A percentile compares a stretch with the other conserved stretches of the same genome.
phyloP scores from a whole-genome alignment of 2,113 vertebrate species.

The Halichoeres trimaculatus region DNA sequence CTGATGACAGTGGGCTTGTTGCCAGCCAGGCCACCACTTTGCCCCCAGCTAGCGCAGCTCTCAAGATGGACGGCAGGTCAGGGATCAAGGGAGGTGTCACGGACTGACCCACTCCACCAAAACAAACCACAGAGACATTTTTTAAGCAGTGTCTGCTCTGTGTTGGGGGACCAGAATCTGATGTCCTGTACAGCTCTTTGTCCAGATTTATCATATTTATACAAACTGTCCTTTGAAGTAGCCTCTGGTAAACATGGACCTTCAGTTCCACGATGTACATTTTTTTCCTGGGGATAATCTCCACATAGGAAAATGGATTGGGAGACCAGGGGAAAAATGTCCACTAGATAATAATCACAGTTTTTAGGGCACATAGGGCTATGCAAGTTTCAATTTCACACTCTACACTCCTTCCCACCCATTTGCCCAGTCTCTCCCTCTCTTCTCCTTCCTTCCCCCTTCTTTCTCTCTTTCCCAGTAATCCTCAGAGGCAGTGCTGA shows the following conservation, averaged over 20 bases:
- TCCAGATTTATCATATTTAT: conserved; percentile 19
- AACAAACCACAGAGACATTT: conserved; percentile 45
- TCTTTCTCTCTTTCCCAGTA: conserved; percentile 56
- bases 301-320: conserved; percentile 41
- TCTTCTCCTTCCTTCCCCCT: neutral
- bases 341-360: conserved; percentile 71
- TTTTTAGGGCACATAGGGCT: conserved; percentile 71
- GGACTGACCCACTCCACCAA: conserved; percentile 42
- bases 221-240: conserved; percentile 12
- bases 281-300: conserved; percentile 37
- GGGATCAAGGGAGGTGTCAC: conserved; percentile 52
- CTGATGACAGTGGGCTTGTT: conserved; percentile 63
- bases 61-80: conserved; percentile 55
- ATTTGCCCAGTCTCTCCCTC: conserved; percentile 33
- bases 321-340: conserved; percentile 13
- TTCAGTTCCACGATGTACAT: conserved; percentile 29
- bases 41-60: conserved; percentile 55
- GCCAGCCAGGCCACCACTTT: conserved; percentile 65
- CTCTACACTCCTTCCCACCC: conserved; percentile 55
- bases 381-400: conserved; percentile 78
- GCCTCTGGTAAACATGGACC: conserved; percentile 28
- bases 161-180: conserved; percentile 13
- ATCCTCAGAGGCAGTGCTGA: conserved; percentile 77
- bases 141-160: conserved; percentile 19
- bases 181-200: conserved; percentile 15